These are phyloP conservation scores for Plumapathes pennacea DNA, from an alignment of 92 coral and sea anemone genomes.

Conservation along the genomic window DNA sequence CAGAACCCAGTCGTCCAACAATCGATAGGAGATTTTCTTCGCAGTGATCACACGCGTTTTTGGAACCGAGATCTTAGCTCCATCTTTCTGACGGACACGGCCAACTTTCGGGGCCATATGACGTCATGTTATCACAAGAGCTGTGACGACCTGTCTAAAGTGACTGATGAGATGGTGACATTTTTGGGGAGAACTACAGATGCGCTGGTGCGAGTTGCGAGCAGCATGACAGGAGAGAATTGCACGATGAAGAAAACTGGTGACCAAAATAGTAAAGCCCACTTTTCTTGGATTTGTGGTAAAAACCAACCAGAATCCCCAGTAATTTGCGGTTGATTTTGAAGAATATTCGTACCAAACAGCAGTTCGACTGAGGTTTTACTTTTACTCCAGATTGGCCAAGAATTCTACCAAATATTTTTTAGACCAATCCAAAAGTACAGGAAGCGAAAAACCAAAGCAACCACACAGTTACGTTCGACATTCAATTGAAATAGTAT, in stretches of 20 bases:
- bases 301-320: too few species aligned
- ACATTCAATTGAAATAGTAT: neutral
- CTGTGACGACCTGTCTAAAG: slow-evolving; percentile 42
- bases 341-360: too few species aligned
- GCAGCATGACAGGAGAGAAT: too few species aligned
- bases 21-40: slow-evolving; percentile 9
- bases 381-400: neutral
- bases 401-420: too few species aligned
- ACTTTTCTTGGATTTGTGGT: too few species aligned
- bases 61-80: slow-evolving; percentile 51
- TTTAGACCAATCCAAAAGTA: too few species aligned
- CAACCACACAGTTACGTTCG: neutral
- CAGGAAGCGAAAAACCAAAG: too few species aligned
- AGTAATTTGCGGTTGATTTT: too few species aligned
- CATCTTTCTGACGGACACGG: slow-evolving; percentile 65
- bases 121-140: slow-evolving; percentile 46
- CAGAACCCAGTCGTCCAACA: accelerated
- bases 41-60: slow-evolving; percentile 63
- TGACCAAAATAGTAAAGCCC: too few species aligned
- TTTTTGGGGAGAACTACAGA: slow-evolving; percentile 51
- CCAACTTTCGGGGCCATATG: slow-evolving; percentile 59
- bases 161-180: slow-evolving; percentile 33
- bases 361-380: neutral
- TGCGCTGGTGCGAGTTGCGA: slow-evolving; percentile 38
- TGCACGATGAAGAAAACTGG: too few species aligned